Evolutionary conservation across 2,888 invertebrate species (phyloP).

Genomic region (Chirona hameri): DNA sequence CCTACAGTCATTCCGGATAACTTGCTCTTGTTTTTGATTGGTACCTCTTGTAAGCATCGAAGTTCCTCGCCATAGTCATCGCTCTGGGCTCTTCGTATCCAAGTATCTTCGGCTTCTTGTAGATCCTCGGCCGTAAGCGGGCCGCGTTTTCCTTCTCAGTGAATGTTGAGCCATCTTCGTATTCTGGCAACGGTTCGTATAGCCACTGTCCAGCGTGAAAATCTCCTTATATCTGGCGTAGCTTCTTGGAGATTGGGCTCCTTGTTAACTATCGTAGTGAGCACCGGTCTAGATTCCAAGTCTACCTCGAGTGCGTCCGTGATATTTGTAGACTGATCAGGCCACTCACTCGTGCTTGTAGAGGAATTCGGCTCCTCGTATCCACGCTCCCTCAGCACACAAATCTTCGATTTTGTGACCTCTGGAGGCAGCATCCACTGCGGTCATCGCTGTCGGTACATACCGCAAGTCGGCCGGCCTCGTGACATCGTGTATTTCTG

Average conservation of each 20-base stretch:
- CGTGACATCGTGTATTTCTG: neutral
- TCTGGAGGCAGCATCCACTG: neutral
- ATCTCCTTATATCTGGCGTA: neutral
- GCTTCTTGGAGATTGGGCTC: neutral
- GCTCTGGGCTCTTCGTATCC: neutral
- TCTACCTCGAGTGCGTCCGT: neutral
- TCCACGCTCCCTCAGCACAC: neutral
- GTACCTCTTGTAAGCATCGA: neutral
- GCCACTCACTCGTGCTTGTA: neutral
- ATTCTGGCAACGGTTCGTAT: neutral
- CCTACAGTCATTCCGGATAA: neutral
- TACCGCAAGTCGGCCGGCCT: neutral
- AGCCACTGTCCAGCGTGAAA: neutral
- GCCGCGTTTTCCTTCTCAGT: neutral
- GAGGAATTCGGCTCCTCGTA: neutral
- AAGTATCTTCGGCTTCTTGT: neutral
- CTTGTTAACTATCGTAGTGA: neutral
- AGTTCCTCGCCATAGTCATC: neutral
- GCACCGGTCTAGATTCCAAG: neutral
- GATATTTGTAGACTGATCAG: neutral
- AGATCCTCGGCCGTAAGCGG: neutral
- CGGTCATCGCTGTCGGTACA: neutral
- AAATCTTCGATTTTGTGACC: neutral
- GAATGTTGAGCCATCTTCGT: neutral
- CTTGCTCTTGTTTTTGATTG: neutral